Evolutionary conservation across 53 echinoderm and acorn worm genomes (phyloP), one percentile per base, ranked within the genome.

Genomic region (Mesocentrotus franciscanus): DNA sequence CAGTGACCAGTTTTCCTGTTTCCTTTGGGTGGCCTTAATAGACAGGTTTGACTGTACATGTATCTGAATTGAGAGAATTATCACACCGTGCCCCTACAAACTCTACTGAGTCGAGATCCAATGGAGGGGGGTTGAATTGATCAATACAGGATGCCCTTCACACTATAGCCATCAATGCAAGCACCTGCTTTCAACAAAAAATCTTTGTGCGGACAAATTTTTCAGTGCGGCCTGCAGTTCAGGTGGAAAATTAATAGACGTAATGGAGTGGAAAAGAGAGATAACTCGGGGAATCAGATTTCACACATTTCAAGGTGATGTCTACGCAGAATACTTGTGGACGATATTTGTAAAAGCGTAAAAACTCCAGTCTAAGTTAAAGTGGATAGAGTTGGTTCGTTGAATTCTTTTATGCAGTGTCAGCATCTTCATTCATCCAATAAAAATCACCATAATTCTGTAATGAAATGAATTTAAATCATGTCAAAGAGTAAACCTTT

Each of bases 231-330:
- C 58, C n/a, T n/a, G 58, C 87, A 11, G n/a, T 27, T 27, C 87
- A 1, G 87, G 27, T 57, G 59, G 56, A 87, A 26, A 27, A 87
- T 87, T 11, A 87, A 87, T 56, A 29, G 87, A 58, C 42, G 87
- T 87, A 58, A 87, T 29, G 87, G 87, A 27, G 87, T 87, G 87
- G 87, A 87, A 87, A 87, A 87, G 29, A 58, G 84, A 59, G 29
- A 57, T 57, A 87, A 13, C 10, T 10, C 6, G 39, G n/a, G 12
- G 58, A 39, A 39, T 36, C 42, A 81, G 57, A 87, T 58, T 58
- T 87, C 20, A 27, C 87, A 58, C 87, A 10, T 87, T 87, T 12
- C 59, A 87, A 81, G 36, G 81, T 17, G 20, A 87, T 57, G 26
- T 87, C 57, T n/a, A 10, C 1, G 29, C 15, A 56, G 4, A 56